Evolutionary conservation across 1,140 invertebrate species (phyloP).

Genomic region (Delia radicum): DNA sequence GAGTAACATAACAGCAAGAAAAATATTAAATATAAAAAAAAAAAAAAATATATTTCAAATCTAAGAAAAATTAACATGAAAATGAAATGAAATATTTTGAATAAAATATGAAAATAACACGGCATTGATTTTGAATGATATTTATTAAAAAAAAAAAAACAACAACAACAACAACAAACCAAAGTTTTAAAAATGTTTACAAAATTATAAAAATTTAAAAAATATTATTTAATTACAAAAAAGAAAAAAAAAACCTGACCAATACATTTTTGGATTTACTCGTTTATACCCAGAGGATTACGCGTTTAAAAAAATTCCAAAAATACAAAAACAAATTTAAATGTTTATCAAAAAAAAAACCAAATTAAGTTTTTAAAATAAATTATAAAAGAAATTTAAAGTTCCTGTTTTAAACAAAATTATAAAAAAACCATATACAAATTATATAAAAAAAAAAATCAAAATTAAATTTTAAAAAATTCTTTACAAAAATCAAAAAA

Average conservation of each 20-base stretch:
- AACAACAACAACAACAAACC: neutral
- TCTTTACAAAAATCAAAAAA: no score
- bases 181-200: neutral
- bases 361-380: neutral
- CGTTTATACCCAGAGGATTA: conserved; percentile 14
- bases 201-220: neutral
- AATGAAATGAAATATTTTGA: conserved; percentile 10
- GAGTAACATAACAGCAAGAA: neutral
- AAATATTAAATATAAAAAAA: neutral
- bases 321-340: conserved; percentile 19
- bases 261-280: neutral
- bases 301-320: conserved; percentile 5
- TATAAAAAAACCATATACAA: neutral
- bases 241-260: no score
- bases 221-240: neutral
- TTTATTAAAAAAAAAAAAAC: neutral
- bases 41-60: conserved; percentile 5
- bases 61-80: neutral
- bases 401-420: conserved; percentile 7
- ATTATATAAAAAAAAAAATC: neutral
- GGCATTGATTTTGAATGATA: neutral
- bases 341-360: neutral
- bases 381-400: conserved; percentile 10
- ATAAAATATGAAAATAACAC: conserved; percentile 20
- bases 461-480: no score